A percentile compares a stretch with the other conserved stretches of the same genome.
Conservation (phyloP, 2,797 vertebrate genomes). For the Halcyon badia region DNA sequence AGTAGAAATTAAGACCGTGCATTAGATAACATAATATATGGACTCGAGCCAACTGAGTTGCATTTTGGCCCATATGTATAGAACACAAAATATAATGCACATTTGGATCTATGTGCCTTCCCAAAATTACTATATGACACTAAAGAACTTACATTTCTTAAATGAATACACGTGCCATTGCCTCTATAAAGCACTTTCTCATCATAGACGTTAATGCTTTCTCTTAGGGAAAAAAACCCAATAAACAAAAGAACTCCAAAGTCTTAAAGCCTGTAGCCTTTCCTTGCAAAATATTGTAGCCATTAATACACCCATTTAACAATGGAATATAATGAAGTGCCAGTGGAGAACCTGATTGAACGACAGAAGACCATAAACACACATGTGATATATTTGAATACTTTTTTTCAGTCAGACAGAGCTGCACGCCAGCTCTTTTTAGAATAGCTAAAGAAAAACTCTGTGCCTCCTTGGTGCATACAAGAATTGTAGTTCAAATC, state of each 20-base stretch:
- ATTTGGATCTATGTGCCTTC: neutral
- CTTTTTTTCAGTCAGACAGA: neutral
- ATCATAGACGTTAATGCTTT: neutral
- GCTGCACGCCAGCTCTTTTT: conserved; percentile 36
- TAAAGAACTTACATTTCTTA: neutral
- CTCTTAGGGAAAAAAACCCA: neutral
- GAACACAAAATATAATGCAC: neutral
- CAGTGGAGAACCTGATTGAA: neutral
- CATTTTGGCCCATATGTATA: neutral
- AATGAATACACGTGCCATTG: neutral
- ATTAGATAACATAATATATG: neutral
- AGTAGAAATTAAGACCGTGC: neutral
- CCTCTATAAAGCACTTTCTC: neutral
- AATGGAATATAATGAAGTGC: neutral
- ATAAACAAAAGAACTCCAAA: neutral
- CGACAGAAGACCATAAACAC: conserved; percentile 34
- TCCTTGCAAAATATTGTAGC: neutral
- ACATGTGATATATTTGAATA: neutral
- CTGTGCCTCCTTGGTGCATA: neutral
- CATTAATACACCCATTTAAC: neutral
- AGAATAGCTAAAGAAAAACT: neutral
- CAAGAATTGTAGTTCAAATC: neutral
- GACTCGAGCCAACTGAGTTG: neutral
- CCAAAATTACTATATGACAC: neutral
- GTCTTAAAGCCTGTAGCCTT: neutral